phyloP scores from a whole-genome alignment of 2,797 vertebrate genomes.

The Anabas testudineus region DNA sequence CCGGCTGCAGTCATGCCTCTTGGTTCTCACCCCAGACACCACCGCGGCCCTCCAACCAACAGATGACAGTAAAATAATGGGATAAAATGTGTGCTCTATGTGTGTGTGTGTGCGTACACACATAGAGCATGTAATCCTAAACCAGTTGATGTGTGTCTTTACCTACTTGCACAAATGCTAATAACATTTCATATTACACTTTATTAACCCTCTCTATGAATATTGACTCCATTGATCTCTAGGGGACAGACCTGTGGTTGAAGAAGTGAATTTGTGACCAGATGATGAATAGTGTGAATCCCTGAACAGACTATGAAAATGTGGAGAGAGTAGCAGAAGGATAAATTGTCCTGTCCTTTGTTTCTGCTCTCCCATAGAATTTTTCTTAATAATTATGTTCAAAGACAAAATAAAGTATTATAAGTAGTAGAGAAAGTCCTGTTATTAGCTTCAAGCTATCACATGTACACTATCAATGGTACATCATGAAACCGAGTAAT shows the following conservation, averaged over 20 bases:
- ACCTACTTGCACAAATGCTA: background rate
- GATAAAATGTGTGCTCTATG: constrained; percentile 2
- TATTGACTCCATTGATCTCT: constrained; percentile 17
- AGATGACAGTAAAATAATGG: constrained; percentile 31
- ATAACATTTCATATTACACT: background rate
- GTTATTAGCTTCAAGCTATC: background rate
- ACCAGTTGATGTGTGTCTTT: constrained; percentile 9
- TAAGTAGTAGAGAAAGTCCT: background rate
- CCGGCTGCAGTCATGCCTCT: constrained; percentile 50
- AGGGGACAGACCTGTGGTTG: constrained; percentile 19
- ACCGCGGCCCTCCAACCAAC: constrained; percentile 18
- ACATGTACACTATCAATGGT: no score
- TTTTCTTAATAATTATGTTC: no score
- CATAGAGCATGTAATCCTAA: background rate
- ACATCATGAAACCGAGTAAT: no score
- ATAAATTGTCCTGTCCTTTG: background rate
- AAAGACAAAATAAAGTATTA: background rate
- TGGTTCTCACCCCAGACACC: constrained; percentile 41
- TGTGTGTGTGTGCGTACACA: constrained; percentile 1
- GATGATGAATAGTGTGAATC: background rate
- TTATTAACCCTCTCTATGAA: background rate
- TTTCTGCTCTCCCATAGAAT: background rate
- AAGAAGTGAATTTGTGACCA: background rate
- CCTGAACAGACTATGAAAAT: background rate
- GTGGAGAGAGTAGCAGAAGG: background rate